Conservation (phyloP, 2,888 invertebrate species). For the Plagiodera versicolora region DNA sequence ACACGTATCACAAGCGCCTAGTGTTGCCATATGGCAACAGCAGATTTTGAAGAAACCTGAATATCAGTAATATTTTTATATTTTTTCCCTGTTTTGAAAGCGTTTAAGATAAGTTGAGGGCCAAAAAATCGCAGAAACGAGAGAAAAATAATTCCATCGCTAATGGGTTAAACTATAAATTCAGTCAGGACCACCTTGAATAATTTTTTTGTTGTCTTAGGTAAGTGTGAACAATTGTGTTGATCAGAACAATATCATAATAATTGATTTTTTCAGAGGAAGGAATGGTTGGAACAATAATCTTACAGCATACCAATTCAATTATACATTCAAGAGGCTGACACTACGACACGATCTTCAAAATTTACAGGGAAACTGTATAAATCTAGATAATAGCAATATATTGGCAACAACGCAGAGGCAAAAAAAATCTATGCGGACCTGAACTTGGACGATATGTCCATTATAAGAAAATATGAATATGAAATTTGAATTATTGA, state of each 20-base stretch:
- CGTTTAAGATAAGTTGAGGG: too few species aligned
- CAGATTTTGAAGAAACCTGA: too few species aligned
- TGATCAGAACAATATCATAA: conserved; percentile 1
- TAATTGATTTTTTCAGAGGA: conserved; percentile 1
- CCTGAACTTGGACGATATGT: conserved; percentile 6
- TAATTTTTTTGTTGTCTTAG: conserved; percentile 13
- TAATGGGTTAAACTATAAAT: conserved; percentile 11
- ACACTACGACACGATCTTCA: conserved; percentile 3
- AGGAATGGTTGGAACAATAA: conserved; percentile 1
- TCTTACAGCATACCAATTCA: too few species aligned
- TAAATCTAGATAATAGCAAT: conserved; percentile 5
- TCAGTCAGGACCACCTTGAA: conserved; percentile 13
- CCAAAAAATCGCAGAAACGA: too few species aligned
- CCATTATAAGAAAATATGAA: conserved; percentile 2
- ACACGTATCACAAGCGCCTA: too few species aligned
- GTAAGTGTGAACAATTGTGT: conserved; percentile 6
- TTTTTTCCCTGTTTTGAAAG: too few species aligned
- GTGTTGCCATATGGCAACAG: too few species aligned
- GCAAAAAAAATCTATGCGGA: conserved; percentile 6
- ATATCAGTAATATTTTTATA: too few species aligned
- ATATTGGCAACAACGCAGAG: conserved; percentile 4
- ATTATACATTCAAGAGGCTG: conserved; percentile 3
- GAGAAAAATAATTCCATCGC: too few species aligned
- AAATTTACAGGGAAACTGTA: conserved; percentile 2
- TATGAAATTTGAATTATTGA: background rate